Evolutionary conservation across 2,113 vertebrate species (phyloP).

Genomic region (Dryoscopus gambensis): DNA sequence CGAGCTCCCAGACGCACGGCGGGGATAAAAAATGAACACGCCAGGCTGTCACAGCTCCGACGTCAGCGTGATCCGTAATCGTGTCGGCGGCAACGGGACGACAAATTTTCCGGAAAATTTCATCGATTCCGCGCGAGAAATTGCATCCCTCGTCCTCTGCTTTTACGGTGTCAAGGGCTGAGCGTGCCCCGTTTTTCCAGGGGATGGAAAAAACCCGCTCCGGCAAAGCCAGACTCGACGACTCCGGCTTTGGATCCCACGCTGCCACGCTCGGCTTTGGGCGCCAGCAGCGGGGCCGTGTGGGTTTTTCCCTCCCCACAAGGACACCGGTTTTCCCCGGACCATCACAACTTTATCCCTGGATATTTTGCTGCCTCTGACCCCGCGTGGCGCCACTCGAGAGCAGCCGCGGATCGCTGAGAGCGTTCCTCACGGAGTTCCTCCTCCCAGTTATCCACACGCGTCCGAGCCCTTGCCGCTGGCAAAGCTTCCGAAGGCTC

Average conservation of each 20-base stretch:
- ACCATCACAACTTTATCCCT: not conserved
- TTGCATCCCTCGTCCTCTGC: not conserved
- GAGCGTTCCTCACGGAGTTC: not conserved
- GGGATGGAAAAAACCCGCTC: not conserved
- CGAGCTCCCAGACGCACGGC: accelerated
- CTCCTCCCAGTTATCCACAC: not conserved
- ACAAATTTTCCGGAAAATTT: not conserved
- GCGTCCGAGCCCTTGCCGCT: accelerated
- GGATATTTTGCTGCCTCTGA: not conserved
- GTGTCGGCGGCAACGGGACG: not conserved
- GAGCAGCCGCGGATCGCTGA: not conserved
- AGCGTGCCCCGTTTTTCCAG: accelerated
- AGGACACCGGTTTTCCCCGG: not conserved
- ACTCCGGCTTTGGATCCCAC: accelerated
- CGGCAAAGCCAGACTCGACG: no score
- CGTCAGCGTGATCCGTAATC: not conserved
- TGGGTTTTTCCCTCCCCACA: not conserved
- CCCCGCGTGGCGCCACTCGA: accelerated
- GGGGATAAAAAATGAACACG: accelerated
- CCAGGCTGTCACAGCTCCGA: not conserved
- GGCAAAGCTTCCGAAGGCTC: not conserved
- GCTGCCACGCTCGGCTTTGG: accelerated
- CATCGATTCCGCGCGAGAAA: not conserved
- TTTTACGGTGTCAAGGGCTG: accelerated
- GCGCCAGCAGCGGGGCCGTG: accelerated